Conservation (phyloP, 1,140 invertebrate genomes). For the Bombus haemorrhoidalis region DNA sequence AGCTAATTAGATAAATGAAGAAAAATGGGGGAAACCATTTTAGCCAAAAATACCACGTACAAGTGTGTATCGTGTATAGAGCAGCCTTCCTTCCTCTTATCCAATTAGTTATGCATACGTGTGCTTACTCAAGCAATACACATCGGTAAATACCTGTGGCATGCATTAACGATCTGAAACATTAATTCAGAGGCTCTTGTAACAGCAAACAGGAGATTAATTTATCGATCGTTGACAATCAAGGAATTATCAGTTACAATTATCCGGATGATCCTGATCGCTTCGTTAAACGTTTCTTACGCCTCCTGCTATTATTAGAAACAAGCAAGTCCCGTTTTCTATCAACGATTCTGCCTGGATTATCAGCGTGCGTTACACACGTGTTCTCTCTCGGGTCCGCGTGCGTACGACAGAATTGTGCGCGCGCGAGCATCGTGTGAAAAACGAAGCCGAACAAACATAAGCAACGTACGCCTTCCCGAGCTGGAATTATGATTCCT, state of each 20-base stretch:
- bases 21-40: background rate
- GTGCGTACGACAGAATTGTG: too few species aligned
- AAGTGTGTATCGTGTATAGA: too few species aligned
- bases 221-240: constrained; percentile 1
- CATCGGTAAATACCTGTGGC: background rate
- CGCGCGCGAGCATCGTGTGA: constrained; percentile 17
- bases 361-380: constrained; percentile 1
- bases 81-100: too few species aligned
- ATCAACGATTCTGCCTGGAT: background rate
- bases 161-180: background rate
- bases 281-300: background rate
- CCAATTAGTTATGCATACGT: too few species aligned
- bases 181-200: background rate
- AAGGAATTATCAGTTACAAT: constrained; percentile 6
- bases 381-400: background rate
- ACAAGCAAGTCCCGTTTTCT: constrained; percentile 29
- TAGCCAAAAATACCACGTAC: background rate
- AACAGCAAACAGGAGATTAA: constrained; percentile 6
- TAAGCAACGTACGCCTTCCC: constrained; percentile 28
- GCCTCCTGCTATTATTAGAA: constrained; percentile 16
- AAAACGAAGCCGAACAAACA: constrained; percentile 25
- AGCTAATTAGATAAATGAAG: too few species aligned
- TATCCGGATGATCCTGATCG: background rate
- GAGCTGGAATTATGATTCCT: constrained; percentile 45
- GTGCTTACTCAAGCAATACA: background rate